Percentiles rank a stretch among this genome's conserved stretches.
Evolutionary conservation across 1,140 invertebrate genomes (phyloP).

Genomic region (Paralvinella palmiformis): DNA sequence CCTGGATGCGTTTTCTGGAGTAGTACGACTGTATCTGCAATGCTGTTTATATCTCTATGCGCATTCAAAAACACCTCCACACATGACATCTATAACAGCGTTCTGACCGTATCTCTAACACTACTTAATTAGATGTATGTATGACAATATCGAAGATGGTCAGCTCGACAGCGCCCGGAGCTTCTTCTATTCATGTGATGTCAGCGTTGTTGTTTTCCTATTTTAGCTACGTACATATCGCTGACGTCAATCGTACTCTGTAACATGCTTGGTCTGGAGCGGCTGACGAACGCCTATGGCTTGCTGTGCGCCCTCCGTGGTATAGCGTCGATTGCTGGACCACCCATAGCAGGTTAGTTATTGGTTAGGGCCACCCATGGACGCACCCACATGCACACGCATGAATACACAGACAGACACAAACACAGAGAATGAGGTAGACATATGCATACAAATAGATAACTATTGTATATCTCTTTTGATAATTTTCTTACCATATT

Average conservation of each 20-base stretch:
- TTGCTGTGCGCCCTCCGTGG: conserved; percentile 90
- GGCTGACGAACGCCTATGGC: conserved; percentile 94
- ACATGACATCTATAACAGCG: no score
- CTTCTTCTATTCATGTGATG: not conserved
- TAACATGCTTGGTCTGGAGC: conserved; percentile 88
- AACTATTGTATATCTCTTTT: not conserved
- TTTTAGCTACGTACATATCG: conserved; percentile 90
- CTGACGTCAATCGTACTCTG: conserved; percentile 96
- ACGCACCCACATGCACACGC: not conserved
- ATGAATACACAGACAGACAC: no score
- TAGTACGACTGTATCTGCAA: no score
- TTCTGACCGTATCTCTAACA: no score
- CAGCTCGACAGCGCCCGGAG: no score
- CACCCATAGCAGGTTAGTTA: conserved; percentile 58
- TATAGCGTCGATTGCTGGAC: conserved; percentile 74
- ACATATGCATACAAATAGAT: not conserved
- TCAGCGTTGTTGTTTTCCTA: conserved; percentile 26
- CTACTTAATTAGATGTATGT: no score
- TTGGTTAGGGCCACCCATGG: no score
- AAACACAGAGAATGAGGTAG: no score
- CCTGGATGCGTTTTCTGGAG: no score
- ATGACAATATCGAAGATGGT: no score
- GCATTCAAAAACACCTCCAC: no score
- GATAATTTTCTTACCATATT: not conserved
- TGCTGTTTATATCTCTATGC: no score